phyloP scores from a whole-genome alignment of 2,797 vertebrate genomes.

The Periparus ater region DNA sequence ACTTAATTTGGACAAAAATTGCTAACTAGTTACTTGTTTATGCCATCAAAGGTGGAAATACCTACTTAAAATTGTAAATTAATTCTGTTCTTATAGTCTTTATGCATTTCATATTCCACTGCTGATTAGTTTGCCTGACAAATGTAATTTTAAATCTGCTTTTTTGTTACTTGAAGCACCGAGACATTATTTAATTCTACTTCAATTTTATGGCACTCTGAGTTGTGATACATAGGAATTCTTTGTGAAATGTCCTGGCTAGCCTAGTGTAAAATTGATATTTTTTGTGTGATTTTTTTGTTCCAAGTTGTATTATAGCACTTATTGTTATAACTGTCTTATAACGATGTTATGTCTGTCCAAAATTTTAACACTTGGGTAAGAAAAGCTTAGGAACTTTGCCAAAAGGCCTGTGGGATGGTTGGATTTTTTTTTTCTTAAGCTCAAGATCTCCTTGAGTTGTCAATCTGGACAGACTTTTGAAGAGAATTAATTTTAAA shows the following conservation, averaged over 20 bases:
- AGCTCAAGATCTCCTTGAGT: neutral
- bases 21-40: neutral
- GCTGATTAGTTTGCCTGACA: conserved; percentile 13
- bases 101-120: neutral
- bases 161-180: neutral
- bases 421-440: neutral
- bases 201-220: neutral
- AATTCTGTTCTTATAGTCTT: neutral
- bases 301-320: neutral
- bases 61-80: conserved; percentile 2
- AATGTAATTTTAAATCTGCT: neutral
- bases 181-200: neutral
- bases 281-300: neutral
- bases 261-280: neutral
- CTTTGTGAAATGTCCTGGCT: neutral
- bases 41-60: neutral
- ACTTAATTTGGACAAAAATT: neutral
- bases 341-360: neutral
- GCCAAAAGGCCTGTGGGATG: neutral
- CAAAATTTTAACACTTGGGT: neutral
- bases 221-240: neutral
- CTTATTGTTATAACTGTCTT: neutral
- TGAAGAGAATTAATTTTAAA: neutral
- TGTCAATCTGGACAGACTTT: neutral
- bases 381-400: neutral